Base-by-base conservation (phyloP, 2,888 invertebrate species). In the Cyaniris semiargus region DNA sequence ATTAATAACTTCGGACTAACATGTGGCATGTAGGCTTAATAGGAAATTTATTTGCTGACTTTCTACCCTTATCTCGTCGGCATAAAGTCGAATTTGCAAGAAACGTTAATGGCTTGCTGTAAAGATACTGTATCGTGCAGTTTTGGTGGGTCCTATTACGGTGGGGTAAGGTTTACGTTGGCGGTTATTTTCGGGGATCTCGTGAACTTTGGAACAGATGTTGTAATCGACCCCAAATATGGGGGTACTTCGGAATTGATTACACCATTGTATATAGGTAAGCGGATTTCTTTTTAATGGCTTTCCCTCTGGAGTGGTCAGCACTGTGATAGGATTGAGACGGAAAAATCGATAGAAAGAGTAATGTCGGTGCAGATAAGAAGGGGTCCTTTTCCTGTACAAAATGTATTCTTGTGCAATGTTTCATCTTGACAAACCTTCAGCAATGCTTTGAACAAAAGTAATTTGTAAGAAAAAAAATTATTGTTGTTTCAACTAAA, bases 241-340 rank as follows among this genome's bases (percentile, higher is more conserved):
- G 89, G 88, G 89, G 88, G 89, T 87, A 88, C 91, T 92, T 83
- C 85, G 87, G 85, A 91, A 90, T 88, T 91, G 91, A 92, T 92
- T 92, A 90, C 87, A 86, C 83, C 80, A 83, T 88, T 87, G 88
- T 89, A 82, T 84, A 81, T 87, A 86, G 86, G 83, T 89, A 92
- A 92, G 92, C 88, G 89, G 92, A 91, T 92, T 91, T 88, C 86
- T 88, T 88, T 90, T 88, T 90, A 90, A 90, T 92, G 90, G 88
- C 88, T 77, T 89, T 84, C 81, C 81, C 82, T 83, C 83, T 82
- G 81, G 80, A 80, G 77, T 80, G 83, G 83, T 81, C 83, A 82
- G 81, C 79, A 77, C 78, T 34, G 7, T 77, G 82, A 83, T 82
- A 82, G 82, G 82, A 81, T 80, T 78, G 81, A 82, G 81, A 81